phyloP scores from a whole-genome alignment of 1,140 invertebrate species.

The Vollenhovia emeryi region DNA sequence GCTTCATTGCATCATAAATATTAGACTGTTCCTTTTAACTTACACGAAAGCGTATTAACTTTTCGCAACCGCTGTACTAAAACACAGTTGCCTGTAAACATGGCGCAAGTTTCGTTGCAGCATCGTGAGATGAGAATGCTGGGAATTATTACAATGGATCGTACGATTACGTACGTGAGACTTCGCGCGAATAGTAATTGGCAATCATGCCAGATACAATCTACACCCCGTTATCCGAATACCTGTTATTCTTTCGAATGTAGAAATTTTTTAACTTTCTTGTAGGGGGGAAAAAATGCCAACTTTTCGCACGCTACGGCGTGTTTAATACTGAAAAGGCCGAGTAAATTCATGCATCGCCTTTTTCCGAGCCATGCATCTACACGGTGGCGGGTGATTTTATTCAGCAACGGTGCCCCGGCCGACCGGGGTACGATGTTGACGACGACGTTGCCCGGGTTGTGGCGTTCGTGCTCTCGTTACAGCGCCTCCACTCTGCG shows the following conservation, averaged over 20 bases:
- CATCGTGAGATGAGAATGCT: neutral
- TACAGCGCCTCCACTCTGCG: slow-evolving; percentile 82
- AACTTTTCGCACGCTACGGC: neutral
- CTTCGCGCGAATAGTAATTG: neutral
- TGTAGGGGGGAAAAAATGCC: neutral
- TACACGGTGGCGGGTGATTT: slow-evolving; percentile 65
- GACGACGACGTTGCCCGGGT: slow-evolving; percentile 66
- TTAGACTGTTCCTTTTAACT: slow-evolving; percentile 19
- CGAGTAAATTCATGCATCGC: slow-evolving; percentile 13
- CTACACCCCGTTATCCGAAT: neutral
- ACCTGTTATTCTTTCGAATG: neutral
- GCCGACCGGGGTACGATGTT: slow-evolving; percentile 54
- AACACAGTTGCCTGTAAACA: neutral
- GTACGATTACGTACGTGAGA: too few relatives aligned
- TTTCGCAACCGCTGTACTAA: slow-evolving; percentile 19
- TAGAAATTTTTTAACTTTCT: neutral
- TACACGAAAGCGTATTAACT: slow-evolving; percentile 29
- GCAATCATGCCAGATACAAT: neutral
- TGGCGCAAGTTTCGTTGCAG: neutral
- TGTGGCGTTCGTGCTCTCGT: slow-evolving; percentile 78
- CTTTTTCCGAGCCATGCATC: slow-evolving; percentile 12
- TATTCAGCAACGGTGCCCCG: slow-evolving; percentile 61
- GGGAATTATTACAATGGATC: neutral
- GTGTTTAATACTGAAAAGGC: neutral
- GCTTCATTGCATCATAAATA: slow-evolving; percentile 31